Conservation (phyloP, 2,797 vertebrate species). For the Urosaurus nigricauda region DNA sequence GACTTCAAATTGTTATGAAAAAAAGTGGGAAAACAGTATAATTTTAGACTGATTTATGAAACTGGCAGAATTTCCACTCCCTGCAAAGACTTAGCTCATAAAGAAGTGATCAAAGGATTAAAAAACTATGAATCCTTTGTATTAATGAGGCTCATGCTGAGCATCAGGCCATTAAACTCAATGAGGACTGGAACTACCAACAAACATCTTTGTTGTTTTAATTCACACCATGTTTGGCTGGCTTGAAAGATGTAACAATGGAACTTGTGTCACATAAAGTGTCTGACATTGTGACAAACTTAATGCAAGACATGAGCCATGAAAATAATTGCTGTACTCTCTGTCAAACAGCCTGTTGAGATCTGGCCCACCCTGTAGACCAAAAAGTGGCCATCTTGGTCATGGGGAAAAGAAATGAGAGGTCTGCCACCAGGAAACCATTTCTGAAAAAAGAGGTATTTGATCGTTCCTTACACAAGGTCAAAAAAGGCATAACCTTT, state of each 20-base stretch:
- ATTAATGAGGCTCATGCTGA: background rate
- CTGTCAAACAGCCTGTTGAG: no score
- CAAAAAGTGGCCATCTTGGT: no score
- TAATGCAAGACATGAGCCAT: background rate
- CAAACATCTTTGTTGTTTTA: background rate
- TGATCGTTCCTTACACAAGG: no score
- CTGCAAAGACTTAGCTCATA: background rate
- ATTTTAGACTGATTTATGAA: background rate
- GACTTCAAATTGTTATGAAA: background rate
- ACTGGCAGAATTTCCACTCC: background rate
- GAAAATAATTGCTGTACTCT: background rate
- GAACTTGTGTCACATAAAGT: background rate
- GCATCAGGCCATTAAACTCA: background rate
- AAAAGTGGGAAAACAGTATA: background rate
- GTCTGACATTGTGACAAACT: background rate
- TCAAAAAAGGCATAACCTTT: no score
- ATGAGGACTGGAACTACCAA: background rate
- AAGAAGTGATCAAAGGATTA: background rate
- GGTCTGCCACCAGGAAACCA: no score
- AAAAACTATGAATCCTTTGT: background rate
- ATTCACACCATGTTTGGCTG: background rate
- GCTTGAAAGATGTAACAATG: background rate
- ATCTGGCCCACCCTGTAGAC: no score
- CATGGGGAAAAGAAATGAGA: no score
- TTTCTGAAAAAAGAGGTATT: no score